These are phyloP conservation scores for Ridgeia piscesae DNA, from an alignment of 1,140 invertebrate genomes.

Conservation along the genomic window DNA sequence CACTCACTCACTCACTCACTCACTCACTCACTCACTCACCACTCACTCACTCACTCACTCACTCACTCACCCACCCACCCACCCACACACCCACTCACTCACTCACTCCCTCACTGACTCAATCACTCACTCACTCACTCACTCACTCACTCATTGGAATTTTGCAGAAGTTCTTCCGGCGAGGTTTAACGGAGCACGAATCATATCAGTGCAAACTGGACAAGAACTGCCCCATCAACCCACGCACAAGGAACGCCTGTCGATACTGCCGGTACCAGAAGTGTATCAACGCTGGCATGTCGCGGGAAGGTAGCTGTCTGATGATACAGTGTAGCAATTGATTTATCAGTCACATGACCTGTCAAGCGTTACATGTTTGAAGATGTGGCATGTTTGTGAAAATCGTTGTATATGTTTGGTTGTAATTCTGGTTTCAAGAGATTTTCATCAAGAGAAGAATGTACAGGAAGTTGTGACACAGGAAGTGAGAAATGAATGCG, in stretches of 20 bases:
- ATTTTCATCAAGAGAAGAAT: too few relatives aligned
- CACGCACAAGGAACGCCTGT: slow-evolving; percentile 93
- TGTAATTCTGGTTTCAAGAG: too few relatives aligned
- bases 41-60: background rate
- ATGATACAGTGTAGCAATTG: too few relatives aligned
- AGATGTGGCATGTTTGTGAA: too few relatives aligned
- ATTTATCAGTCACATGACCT: too few relatives aligned
- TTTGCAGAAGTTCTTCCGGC: slow-evolving; percentile 88
- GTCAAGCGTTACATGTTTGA: too few relatives aligned
- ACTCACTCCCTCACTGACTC: background rate
- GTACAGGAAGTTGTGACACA: too few relatives aligned
- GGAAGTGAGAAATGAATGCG: too few relatives aligned
- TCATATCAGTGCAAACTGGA: slow-evolving; percentile 49
- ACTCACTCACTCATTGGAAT: slow-evolving; percentile 5
- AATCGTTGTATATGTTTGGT: too few relatives aligned
- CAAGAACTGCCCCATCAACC: slow-evolving; percentile 83
- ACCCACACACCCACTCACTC: background rate
- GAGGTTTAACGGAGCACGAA: slow-evolving; percentile 87
- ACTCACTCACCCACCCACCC: too few relatives aligned
- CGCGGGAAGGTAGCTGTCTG: slow-evolving; percentile 68
- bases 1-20: background rate
- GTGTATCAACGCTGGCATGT: slow-evolving; percentile 92
- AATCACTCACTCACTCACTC: background rate
- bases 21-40: too few relatives aligned
- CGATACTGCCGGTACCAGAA: slow-evolving; percentile 90